Evolutionary conservation across 2,113 vertebrate species (phyloP).

Genomic region (Callionymus lyra): DNA sequence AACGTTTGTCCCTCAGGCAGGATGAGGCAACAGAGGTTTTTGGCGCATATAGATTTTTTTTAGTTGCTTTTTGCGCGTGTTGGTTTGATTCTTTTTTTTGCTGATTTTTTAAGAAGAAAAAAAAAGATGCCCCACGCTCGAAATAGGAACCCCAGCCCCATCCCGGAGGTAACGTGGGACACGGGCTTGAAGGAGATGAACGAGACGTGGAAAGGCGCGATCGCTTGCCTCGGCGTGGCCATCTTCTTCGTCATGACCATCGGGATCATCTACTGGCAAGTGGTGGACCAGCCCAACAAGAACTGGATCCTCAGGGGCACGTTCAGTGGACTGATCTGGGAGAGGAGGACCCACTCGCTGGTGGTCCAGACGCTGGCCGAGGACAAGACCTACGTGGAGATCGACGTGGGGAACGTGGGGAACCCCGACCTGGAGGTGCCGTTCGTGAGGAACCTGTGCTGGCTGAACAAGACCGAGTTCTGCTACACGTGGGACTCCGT

Average conservation of each 20-base stretch:
- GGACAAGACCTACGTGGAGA: conserved; percentile 70
- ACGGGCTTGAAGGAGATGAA: conserved; percentile 80
- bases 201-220: conserved; percentile 85
- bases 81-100: conserved; percentile 42
- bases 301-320: conserved; percentile 84
- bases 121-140: conserved; percentile 73
- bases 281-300: conserved; percentile 81
- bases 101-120: conserved; percentile 54
- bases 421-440: conserved; percentile 69
- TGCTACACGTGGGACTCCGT: conserved; percentile 83
- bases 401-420: conserved; percentile 70
- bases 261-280: conserved; percentile 91
- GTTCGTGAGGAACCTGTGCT: conserved; percentile 78
- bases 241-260: conserved; percentile 89
- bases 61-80: conserved; percentile 35
- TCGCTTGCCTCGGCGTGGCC: conserved; percentile 82
- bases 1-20: too few relatives aligned
- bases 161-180: conserved; percentile 76
- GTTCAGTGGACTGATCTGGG: conserved; percentile 78
- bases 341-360: conserved; percentile 72
- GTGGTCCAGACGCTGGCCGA: conserved; percentile 72
- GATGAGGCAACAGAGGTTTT: conserved; percentile 51
- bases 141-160: conserved; percentile 71
- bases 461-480: conserved; percentile 80
- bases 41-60: conserved; percentile 44